Conservation (phyloP, 2,797 vertebrate genomes). For the Enteromius viviparus region DNA sequence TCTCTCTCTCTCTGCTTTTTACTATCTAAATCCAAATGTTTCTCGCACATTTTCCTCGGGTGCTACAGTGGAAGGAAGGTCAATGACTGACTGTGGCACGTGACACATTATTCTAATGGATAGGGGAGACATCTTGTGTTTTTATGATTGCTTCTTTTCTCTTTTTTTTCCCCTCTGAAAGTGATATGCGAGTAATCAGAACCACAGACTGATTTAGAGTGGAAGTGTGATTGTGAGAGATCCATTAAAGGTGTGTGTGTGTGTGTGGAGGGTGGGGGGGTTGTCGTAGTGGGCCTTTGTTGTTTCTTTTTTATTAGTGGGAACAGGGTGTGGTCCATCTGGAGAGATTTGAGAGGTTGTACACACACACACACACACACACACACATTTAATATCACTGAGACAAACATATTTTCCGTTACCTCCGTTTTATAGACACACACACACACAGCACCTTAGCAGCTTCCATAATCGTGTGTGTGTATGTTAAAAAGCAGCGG, state of each 20-base stretch:
- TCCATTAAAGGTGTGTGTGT: slow-evolving; percentile 81
- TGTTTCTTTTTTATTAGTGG: slow-evolving; percentile 86
- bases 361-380: slow-evolving; percentile 36
- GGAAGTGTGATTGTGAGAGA: slow-evolving; percentile 94
- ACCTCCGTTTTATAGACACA: not conserved
- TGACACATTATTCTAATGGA: slow-evolving; percentile 99
- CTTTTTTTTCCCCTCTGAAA: slow-evolving; percentile 69
- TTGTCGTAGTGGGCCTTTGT: slow-evolving; percentile 63
- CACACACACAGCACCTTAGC: slow-evolving; percentile 24
- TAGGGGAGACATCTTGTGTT: slow-evolving; percentile 81
- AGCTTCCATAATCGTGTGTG: slow-evolving; percentile 19
- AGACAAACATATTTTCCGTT: slow-evolving; percentile 8
- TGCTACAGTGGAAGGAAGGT: slow-evolving; percentile 78
- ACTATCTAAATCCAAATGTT: slow-evolving; percentile 71
- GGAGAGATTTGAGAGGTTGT: slow-evolving; percentile 63
- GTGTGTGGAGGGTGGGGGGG: not conserved
- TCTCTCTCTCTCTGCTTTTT: slow-evolving; percentile 63
- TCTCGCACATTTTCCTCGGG: slow-evolving; percentile 81
- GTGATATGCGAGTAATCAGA: slow-evolving; percentile 95
- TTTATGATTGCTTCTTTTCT: slow-evolving; percentile 78
- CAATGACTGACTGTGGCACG: slow-evolving; percentile 83
- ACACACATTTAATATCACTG: slow-evolving; percentile 21
- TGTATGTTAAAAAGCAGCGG: slow-evolving; percentile 67
- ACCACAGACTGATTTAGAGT: slow-evolving; percentile 94
- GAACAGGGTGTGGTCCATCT: slow-evolving; percentile 88